These are phyloP conservation scores for Agonopterix arenella DNA, from an alignment of 2,888 invertebrate species.

Conservation along the genomic window DNA sequence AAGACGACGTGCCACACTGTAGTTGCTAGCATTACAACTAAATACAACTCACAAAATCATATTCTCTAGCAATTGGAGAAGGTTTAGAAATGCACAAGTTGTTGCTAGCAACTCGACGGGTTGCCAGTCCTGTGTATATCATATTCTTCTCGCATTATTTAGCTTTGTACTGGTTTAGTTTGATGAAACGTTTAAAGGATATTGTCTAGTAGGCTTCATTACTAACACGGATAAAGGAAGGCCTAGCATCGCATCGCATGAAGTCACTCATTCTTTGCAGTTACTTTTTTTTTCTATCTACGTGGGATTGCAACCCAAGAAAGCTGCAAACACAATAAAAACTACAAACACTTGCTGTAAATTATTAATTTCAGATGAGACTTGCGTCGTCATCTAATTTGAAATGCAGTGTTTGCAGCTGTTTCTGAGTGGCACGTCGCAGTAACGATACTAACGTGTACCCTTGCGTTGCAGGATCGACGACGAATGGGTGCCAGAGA, in stretches of 20 bases:
- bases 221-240: too few relatives aligned
- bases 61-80: neutral
- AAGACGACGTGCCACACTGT: constrained; percentile 51
- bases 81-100: constrained; percentile 3
- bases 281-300: constrained; percentile 2
- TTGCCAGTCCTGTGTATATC: constrained; percentile 37
- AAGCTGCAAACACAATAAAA: constrained; percentile 59
- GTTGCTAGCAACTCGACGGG: constrained; percentile 52
- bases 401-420: constrained; percentile 57
- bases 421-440: constrained; percentile 50
- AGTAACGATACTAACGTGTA: constrained; percentile 8
- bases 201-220: neutral
- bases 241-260: neutral
- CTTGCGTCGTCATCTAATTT: constrained; percentile 6
- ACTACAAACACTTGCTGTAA: constrained; percentile 5
- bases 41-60: neutral
- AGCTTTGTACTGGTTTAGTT: neutral
- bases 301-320: constrained; percentile 52
- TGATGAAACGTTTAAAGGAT: neutral
- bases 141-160: neutral
- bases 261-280: neutral
- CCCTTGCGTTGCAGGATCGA: constrained; percentile 79
- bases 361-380: constrained; percentile 23
- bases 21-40: constrained; percentile 40
- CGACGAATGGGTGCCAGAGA: constrained; percentile 91